These are phyloP conservation scores for Ectropis grisescens DNA, from an alignment of 1,140 invertebrate genomes.

Conservation along the genomic window DNA sequence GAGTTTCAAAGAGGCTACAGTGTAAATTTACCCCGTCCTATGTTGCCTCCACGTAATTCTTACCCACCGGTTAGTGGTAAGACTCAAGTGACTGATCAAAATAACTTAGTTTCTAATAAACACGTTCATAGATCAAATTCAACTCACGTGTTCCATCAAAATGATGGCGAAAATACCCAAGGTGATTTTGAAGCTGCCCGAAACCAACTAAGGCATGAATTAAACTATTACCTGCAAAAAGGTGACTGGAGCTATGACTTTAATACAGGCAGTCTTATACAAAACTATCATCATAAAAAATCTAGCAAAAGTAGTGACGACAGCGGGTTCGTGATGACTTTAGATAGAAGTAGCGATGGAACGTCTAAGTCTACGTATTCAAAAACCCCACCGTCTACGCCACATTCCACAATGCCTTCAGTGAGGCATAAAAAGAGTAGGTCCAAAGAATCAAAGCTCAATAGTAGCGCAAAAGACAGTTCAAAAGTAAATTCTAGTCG, in stretches of 20 bases:
- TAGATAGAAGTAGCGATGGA: conserved; percentile 62
- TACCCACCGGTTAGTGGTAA: conserved; percentile 72
- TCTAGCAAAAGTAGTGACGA: conserved; percentile 65
- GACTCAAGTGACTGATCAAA: conserved; percentile 63
- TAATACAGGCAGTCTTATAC: conserved; percentile 58
- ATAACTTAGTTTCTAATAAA: conserved; percentile 61
- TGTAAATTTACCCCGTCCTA: conserved; percentile 68
- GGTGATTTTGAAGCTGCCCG: conserved; percentile 58
- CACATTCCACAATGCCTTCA: conserved; percentile 55
- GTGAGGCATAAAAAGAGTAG: conserved; percentile 61
- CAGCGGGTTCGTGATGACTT: conserved; percentile 63
- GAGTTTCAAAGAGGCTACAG: conserved; percentile 70
- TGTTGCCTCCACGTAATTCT: conserved; percentile 72
- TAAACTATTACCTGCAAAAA: conserved; percentile 64
- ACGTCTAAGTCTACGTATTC: conserved; percentile 63
- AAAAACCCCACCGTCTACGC: conserved; percentile 56
- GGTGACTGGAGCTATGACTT: conserved; percentile 65
- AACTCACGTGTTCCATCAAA: conserved; percentile 68
- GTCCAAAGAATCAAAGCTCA: conserved; percentile 60
- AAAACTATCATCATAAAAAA: conserved; percentile 65
- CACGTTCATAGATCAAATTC: conserved; percentile 69
- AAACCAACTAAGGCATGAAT: conserved; percentile 56
- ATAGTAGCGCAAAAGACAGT: conserved; percentile 48
- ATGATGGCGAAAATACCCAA: conserved; percentile 39
- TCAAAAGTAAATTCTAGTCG: conserved; percentile 64